Percentiles rank a stretch among this genome's conserved stretches.
phyloP scores from a whole-genome alignment of 2,888 invertebrate genomes.

The Drosophila paramelanica region DNA sequence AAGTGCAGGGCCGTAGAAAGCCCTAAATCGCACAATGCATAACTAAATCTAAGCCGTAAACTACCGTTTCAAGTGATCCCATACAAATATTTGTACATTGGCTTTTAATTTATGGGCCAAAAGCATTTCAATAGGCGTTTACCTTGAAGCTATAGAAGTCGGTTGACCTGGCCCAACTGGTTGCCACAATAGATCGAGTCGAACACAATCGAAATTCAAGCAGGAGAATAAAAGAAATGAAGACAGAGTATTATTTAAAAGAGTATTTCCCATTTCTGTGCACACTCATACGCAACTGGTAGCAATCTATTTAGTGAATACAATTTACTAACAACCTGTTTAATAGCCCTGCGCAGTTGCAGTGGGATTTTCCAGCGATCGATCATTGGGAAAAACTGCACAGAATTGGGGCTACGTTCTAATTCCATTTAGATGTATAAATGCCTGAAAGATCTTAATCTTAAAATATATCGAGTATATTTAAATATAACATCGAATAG shows the following conservation, averaged over 20 bases:
- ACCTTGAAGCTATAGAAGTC: slow-evolving; percentile 25
- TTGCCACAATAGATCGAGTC: slow-evolving; percentile 11
- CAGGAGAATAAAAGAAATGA: neutral
- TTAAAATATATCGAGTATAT: too few species aligned
- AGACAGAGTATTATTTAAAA: neutral
- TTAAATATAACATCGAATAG: too few species aligned
- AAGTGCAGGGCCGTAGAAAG: slow-evolving; percentile 18
- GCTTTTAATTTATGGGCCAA: neutral
- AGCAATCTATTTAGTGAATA: neutral
- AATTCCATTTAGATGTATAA: too few species aligned
- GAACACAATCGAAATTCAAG: neutral
- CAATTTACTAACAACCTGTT: neutral
- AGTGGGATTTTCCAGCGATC: neutral
- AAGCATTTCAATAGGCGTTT: slow-evolving; percentile 28
- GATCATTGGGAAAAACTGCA: neutral
- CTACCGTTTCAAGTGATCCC: slow-evolving; percentile 17
- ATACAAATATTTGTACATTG: neutral
- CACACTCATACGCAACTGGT: neutral
- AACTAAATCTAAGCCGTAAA: slow-evolving; percentile 13
- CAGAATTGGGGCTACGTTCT: neutral
- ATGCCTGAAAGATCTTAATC: neutral
- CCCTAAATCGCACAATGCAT: neutral
- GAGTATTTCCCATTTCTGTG: neutral
- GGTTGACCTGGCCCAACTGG: slow-evolving; percentile 37
- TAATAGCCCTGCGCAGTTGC: too few species aligned